Conservation (phyloP, 35 echinoderm and acorn worm genomes). For the Lytechinus pictus region DNA sequence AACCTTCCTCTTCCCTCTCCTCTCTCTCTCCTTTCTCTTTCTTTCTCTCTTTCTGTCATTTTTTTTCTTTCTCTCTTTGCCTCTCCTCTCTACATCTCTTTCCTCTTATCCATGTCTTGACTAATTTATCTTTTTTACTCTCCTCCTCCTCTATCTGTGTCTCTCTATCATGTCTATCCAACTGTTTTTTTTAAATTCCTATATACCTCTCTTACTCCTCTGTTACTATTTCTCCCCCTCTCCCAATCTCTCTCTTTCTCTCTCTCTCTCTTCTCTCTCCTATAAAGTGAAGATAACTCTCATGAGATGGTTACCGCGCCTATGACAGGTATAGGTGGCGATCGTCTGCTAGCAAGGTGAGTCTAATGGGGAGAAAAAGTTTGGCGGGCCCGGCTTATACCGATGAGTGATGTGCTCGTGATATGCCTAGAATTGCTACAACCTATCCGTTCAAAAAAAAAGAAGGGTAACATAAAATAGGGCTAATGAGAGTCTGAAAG, state of each 20-base stretch:
- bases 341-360: conserved; percentile 25
- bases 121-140: too few relatives aligned
- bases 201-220: not conserved
- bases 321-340: conserved; percentile 19
- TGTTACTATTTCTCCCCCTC: not conserved
- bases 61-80: too few relatives aligned
- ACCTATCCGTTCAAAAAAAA: not conserved
- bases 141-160: not conserved
- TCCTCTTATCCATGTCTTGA: not conserved
- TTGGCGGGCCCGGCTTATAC: not conserved
- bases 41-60: too few relatives aligned
- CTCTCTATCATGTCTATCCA: not conserved
- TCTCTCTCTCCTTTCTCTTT: too few relatives aligned
- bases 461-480: not conserved
- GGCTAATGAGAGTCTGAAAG: not conserved
- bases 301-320: not conserved
- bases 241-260: not conserved
- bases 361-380: not conserved
- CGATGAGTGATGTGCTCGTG: conserved; percentile 34
- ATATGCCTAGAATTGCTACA: not conserved
- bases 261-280: not conserved
- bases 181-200: not conserved
- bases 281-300: not conserved
- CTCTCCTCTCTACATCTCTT: not conserved
- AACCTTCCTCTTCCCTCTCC: too few relatives aligned